A percentile compares a stretch with the other conserved stretches of the same genome.
phyloP scores from a whole-genome alignment of 2,113 vertebrate species.

The Myotis davidii region DNA sequence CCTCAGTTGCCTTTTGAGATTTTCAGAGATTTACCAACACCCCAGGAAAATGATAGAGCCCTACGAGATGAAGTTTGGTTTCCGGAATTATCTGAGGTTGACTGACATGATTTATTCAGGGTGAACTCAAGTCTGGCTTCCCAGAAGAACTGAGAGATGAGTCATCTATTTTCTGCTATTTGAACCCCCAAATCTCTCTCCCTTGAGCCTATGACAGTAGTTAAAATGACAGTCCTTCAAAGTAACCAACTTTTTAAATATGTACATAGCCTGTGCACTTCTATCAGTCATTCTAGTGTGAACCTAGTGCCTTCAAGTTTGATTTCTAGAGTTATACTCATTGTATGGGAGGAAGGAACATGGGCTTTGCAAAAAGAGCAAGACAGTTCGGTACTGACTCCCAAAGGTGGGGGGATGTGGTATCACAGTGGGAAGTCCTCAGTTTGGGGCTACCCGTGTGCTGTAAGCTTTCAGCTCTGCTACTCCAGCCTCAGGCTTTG shows the following conservation, averaged over 20 bases:
- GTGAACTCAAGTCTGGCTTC: not conserved
- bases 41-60: not conserved
- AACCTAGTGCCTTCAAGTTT: not conserved
- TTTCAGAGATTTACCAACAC: not conserved
- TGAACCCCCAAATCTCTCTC: not conserved
- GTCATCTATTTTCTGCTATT: not conserved
- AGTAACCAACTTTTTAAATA: not conserved
- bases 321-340: not conserved
- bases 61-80: not conserved
- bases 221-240: constrained; percentile 45
- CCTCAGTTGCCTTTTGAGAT: not conserved
- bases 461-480: not conserved
- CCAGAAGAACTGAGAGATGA: not conserved
- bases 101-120: not conserved
- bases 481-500: not conserved
- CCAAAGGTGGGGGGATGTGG: not conserved
- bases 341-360: not conserved
- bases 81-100: not conserved
- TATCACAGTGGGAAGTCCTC: not conserved
- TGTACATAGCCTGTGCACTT: not conserved
- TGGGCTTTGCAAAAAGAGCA: not conserved
- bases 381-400: not conserved
- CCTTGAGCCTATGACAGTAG: not conserved
- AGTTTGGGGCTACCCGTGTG: not conserved
- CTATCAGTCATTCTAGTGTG: not conserved